Conservation (phyloP, 2,113 vertebrate genomes). For the Syngnathus typhle region DNA sequence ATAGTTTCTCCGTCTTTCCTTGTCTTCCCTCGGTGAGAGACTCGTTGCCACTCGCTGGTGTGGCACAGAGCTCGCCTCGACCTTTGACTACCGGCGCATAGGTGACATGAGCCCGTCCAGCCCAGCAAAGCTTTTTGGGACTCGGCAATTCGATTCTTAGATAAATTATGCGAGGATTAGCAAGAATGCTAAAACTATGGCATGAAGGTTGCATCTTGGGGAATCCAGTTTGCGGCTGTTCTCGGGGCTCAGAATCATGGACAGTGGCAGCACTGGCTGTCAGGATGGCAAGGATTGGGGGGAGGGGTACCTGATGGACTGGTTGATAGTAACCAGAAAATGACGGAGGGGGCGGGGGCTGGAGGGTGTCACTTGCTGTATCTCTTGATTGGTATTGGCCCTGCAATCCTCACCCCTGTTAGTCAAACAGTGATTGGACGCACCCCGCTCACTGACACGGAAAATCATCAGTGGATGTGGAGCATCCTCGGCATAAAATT, state of each 20-base stretch:
- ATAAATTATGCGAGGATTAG: too few species aligned
- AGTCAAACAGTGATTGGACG: neutral
- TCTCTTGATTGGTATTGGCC: neutral
- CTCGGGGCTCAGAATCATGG: slow-evolving; percentile 41
- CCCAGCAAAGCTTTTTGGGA: too few species aligned
- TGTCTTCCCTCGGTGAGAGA: too few species aligned
- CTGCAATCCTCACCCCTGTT: neutral
- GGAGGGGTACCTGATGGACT: slow-evolving; percentile 5
- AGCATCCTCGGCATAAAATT: neutral
- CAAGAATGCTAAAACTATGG: too few species aligned
- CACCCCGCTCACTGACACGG: neutral
- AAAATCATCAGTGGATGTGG: neutral
- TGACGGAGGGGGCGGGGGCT: slow-evolving; percentile 3
- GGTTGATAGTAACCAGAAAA: neutral
- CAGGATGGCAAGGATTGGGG: neutral
- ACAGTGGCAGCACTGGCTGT: slow-evolving; percentile 24
- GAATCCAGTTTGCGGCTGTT: slow-evolving; percentile 27
- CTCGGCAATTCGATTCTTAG: too few species aligned
- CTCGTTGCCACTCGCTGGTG: too few species aligned
- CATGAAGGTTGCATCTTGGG: too few species aligned
- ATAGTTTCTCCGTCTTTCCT: too few species aligned
- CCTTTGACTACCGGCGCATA: too few species aligned
- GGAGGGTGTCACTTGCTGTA: neutral
- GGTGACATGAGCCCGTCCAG: too few species aligned
- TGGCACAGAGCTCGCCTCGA: too few species aligned